phyloP scores from a whole-genome alignment of 2,113 vertebrate species.

The Triplophysa siluroides region DNA sequence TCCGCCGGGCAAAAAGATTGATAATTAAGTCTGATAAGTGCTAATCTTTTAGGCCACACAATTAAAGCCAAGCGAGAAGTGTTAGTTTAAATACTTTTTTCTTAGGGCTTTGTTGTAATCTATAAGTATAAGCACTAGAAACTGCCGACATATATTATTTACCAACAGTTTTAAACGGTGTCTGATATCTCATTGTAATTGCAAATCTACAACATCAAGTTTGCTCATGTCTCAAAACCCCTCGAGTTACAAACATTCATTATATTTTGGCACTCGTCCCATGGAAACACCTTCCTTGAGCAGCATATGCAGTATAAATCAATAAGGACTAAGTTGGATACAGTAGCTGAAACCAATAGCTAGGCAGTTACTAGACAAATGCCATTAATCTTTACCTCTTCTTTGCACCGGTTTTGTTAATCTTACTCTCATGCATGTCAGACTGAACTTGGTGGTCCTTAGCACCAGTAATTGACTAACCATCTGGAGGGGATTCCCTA shows the following conservation, averaged over 20 bases:
- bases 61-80: too few relatives aligned
- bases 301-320: conserved; percentile 1
- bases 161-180: background rate
- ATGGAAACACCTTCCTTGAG: background rate
- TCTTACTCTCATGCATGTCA: background rate
- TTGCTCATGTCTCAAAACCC: background rate
- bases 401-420: conserved; percentile 3
- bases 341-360: conserved; percentile 14
- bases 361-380: background rate
- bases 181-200: background rate
- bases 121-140: background rate
- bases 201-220: background rate
- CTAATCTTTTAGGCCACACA: too few relatives aligned
- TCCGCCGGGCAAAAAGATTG: too few relatives aligned
- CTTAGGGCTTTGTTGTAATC: background rate
- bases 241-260: background rate
- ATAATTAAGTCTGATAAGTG: too few relatives aligned
- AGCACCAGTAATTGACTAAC: conserved; percentile 18
- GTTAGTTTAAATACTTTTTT: too few relatives aligned
- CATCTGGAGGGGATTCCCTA: conserved; percentile 19
- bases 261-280: background rate
- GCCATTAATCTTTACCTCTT: conserved; percentile 7
- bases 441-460: conserved; percentile 21
- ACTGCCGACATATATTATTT: background rate
- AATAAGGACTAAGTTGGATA: conserved; percentile 4